These are phyloP conservation scores for Diloba caeruleocephala DNA, from an alignment of 2,888 invertebrate species.

Conservation along the genomic window DNA sequence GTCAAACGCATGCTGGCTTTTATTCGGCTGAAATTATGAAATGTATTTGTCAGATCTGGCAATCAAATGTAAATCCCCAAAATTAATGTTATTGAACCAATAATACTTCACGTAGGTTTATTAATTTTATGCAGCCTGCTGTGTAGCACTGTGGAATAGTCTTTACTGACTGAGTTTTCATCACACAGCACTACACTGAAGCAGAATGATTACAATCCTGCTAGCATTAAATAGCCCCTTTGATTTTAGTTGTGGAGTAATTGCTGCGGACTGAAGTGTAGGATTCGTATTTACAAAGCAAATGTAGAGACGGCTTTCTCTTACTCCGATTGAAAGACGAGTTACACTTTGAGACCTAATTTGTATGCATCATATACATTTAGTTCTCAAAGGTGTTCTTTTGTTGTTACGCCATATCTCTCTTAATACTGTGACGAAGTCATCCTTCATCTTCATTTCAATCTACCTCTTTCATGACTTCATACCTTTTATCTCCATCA, in stretches of 20 bases:
- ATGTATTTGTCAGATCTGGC: too few relatives aligned
- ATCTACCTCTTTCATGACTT: too few relatives aligned
- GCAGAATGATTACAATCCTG: constrained; percentile 35
- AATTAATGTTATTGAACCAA: too few relatives aligned
- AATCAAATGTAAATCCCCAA: too few relatives aligned
- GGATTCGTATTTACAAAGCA: constrained; percentile 34
- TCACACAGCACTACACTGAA: constrained; percentile 13
- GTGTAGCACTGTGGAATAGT: not conserved
- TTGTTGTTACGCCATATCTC: too few relatives aligned
- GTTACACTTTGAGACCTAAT: constrained; percentile 22
- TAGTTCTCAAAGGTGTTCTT: too few relatives aligned
- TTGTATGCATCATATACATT: not conserved
- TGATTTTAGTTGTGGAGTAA: constrained; percentile 50
- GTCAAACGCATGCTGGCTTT: too few relatives aligned
- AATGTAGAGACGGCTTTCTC: constrained; percentile 8
- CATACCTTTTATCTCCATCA: too few relatives aligned
- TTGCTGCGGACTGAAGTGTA: constrained; percentile 29
- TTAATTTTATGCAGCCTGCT: constrained; percentile 2
- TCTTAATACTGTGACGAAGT: too few relatives aligned
- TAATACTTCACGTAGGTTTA: not conserved
- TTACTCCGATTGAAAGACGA: constrained; percentile 6
- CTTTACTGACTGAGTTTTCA: constrained; percentile 11
- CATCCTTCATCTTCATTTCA: too few relatives aligned
- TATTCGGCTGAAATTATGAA: too few relatives aligned
- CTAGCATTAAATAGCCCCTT: constrained; percentile 41